phyloP scores from a whole-genome alignment of 2,113 vertebrate species.

The Siniperca chuatsi region DNA sequence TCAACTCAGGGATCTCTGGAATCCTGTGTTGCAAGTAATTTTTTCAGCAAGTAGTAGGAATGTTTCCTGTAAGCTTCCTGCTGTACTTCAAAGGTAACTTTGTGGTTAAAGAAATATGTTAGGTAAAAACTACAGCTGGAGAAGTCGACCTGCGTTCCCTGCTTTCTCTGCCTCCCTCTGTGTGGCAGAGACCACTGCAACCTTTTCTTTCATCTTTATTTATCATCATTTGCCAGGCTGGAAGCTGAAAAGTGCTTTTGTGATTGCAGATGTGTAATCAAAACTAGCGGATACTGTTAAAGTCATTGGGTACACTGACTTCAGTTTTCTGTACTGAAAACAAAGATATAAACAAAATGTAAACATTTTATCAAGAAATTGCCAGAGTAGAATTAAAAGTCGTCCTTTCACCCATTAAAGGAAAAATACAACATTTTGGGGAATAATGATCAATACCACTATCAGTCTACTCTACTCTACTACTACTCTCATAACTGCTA shows the following conservation, averaged over 20 bases:
- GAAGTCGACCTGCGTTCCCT: constrained; percentile 39
- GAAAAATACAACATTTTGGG: neutral
- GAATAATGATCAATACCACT: neutral
- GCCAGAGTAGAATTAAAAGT: neutral
- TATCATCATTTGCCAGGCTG: constrained; percentile 26
- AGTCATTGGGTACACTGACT: neutral
- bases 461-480: neutral
- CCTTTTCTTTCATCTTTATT: constrained; percentile 40
- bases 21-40: neutral
- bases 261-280: constrained; percentile 5
- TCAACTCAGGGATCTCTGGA: constrained; percentile 2
- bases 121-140: constrained; percentile 61
- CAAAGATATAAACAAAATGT: neutral
- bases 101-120: constrained; percentile 57
- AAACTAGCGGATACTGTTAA: constrained; percentile 1
- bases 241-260: constrained; percentile 14
- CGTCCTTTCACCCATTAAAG: neutral
- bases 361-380: neutral
- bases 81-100: constrained; percentile 56
- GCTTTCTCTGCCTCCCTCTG: constrained; percentile 30
- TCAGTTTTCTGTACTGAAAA: neutral
- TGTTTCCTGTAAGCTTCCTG: constrained; percentile 46
- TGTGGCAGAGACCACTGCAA: constrained; percentile 28
- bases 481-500: neutral
- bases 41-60: constrained; percentile 28